Percentiles rank a stretch among this genome's conserved stretches.
Evolutionary conservation across 37 sponge, comb jelly and placozoan species (phyloP).

Genomic region (Ephydatia muelleri): DNA sequence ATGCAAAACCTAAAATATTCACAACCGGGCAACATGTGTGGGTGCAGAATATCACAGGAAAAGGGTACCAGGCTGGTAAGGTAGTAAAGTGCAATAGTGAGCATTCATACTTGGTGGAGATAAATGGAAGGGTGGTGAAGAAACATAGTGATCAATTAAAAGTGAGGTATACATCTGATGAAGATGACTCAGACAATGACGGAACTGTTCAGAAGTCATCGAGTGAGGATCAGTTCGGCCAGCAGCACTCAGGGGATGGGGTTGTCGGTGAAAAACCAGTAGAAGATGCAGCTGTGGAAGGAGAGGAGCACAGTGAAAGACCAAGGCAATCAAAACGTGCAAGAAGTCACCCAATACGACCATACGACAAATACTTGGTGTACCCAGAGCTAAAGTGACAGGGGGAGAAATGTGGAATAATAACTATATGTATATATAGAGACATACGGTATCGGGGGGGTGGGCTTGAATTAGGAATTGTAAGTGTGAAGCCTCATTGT

Average conservation of each 20-base stretch:
- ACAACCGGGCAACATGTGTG: neutral
- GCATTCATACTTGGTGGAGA: too few species aligned
- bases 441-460: too few species aligned
- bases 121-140: neutral
- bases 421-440: neutral
- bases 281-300: neutral
- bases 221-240: neutral
- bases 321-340: neutral
- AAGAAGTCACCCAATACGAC: neutral
- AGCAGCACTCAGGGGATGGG: neutral
- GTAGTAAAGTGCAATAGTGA: neutral
- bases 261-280: neutral
- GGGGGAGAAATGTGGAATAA: neutral
- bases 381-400: constrained; percentile 1
- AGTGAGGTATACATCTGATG: neutral
- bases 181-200: neutral
- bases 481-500: too few species aligned
- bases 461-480: too few species aligned
- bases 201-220: neutral
- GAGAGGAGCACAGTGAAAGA: neutral
- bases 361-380: constrained; percentile 1
- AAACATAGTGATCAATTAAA: neutral
- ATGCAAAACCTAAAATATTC: neutral
- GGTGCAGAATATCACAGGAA: neutral
- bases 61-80: neutral